Evolutionary conservation across 1,140 invertebrate genomes (phyloP).

Genomic region (Macrocentrus cingulum): DNA sequence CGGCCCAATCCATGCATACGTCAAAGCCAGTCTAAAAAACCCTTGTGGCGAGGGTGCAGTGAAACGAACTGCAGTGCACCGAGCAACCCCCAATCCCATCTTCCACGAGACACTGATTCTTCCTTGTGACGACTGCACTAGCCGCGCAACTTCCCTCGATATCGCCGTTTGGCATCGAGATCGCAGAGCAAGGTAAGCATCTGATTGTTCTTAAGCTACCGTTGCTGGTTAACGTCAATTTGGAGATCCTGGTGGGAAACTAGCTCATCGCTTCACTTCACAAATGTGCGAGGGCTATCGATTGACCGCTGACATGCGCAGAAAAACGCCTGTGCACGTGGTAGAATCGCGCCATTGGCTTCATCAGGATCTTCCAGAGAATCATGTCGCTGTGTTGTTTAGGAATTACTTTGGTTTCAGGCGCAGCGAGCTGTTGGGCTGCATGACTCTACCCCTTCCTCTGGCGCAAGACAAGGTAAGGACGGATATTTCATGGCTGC

Average conservation of each 20-base stretch:
- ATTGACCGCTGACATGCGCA: no score
- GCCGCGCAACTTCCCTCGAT: constrained; percentile 49
- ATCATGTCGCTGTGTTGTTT: no score
- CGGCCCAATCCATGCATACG: constrained; percentile 55
- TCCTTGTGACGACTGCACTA: constrained; percentile 48
- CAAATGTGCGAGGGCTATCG: no score
- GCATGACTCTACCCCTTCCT: constrained; percentile 68
- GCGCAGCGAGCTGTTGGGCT: constrained; percentile 68
- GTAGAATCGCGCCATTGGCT: no score
- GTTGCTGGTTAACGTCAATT: no score
- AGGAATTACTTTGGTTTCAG: constrained; percentile 55
- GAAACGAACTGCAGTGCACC: constrained; percentile 56
- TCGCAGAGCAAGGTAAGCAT: constrained; percentile 53
- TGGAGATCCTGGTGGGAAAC: no score
- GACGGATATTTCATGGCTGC: constrained; percentile 26
- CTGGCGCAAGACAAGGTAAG: constrained; percentile 66
- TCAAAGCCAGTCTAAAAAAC: constrained; percentile 54
- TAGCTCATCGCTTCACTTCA: no score
- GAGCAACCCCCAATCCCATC: constrained; percentile 55
- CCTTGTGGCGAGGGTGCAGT: constrained; percentile 46
- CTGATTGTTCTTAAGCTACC: no score
- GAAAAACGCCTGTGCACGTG: no score
- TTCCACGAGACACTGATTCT: constrained; percentile 55
- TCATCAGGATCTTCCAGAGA: no score
- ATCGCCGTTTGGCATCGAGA: constrained; percentile 59